Percentiles rank a stretch among this genome's conserved stretches.
Conservation (phyloP, 2,113 vertebrate species). For the Menura novaehollandiae region DNA sequence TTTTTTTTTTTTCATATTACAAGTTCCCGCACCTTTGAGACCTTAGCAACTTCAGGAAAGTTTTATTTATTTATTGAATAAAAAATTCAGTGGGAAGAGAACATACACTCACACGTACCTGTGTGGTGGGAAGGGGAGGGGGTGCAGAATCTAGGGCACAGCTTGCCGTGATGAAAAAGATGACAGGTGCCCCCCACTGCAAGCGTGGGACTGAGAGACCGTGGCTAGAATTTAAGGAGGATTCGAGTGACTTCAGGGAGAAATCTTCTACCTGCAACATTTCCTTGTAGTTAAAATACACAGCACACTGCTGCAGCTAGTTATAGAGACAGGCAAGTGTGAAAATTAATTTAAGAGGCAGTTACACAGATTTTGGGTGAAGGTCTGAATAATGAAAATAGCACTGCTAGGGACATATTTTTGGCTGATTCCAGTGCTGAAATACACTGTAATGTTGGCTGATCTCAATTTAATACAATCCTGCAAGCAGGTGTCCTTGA, state of each 20-base stretch:
- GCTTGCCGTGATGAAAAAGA: slow-evolving; percentile 31
- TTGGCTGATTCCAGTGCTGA: slow-evolving; percentile 59
- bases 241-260: slow-evolving; percentile 44
- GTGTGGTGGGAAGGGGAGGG: not conserved
- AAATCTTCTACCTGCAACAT: slow-evolving; percentile 41
- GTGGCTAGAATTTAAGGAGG: slow-evolving; percentile 49
- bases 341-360: slow-evolving; percentile 57
- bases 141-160: slow-evolving; percentile 28
- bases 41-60: slow-evolving; percentile 39
- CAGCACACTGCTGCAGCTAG: slow-evolving; percentile 9
- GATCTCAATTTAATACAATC: slow-evolving; percentile 53
- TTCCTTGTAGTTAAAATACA: slow-evolving; percentile 52
- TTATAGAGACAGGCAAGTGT: slow-evolving; percentile 54
- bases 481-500: slow-evolving; percentile 60
- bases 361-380: slow-evolving; percentile 61
- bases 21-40: slow-evolving; percentile 30
- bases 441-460: slow-evolving; percentile 50
- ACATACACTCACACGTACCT: not conserved
- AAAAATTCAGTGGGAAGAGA: slow-evolving; percentile 48
- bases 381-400: slow-evolving; percentile 66
- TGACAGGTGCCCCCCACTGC: slow-evolving; percentile 43
- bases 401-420: slow-evolving; percentile 63
- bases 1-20: not conserved
- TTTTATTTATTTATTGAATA: slow-evolving; percentile 66
- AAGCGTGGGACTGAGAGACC: slow-evolving; percentile 30